Conservation (phyloP, 2,888 invertebrate genomes). For the Hemicrepidius hirtus region DNA sequence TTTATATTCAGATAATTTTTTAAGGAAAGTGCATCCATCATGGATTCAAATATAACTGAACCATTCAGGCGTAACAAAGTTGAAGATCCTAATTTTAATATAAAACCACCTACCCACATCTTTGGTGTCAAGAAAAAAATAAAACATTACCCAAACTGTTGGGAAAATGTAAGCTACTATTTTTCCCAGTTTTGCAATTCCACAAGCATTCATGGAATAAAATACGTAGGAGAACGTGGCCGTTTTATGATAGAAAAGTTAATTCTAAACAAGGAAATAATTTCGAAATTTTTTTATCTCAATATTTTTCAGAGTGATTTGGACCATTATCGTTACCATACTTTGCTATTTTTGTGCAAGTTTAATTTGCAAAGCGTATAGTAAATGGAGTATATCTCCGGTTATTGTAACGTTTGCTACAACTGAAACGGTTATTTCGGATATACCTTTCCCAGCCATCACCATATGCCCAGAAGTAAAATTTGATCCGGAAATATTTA, state of each 20-base stretch:
- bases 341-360: not conserved
- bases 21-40: no score
- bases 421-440: constrained; percentile 81
- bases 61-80: no score
- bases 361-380: constrained; percentile 75
- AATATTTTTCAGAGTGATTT: constrained; percentile 13
- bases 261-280: no score
- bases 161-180: constrained; percentile 52
- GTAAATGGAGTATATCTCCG: constrained; percentile 83
- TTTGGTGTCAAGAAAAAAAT: no score
- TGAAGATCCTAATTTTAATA: no score
- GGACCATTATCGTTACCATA: not conserved
- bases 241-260: constrained; percentile 65
- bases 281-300: no score
- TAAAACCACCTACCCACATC: no score
- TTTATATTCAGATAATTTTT: no score
- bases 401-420: constrained; percentile 87
- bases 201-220: constrained; percentile 67
- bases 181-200: constrained; percentile 64
- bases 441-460: constrained; percentile 73
- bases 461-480: constrained; percentile 76
- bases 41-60: no score
- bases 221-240: constrained; percentile 67
- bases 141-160: not conserved
- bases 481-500: constrained; percentile 75